Conservation (phyloP, 1,140 invertebrate species). For the Hypothenemus hampei region DNA sequence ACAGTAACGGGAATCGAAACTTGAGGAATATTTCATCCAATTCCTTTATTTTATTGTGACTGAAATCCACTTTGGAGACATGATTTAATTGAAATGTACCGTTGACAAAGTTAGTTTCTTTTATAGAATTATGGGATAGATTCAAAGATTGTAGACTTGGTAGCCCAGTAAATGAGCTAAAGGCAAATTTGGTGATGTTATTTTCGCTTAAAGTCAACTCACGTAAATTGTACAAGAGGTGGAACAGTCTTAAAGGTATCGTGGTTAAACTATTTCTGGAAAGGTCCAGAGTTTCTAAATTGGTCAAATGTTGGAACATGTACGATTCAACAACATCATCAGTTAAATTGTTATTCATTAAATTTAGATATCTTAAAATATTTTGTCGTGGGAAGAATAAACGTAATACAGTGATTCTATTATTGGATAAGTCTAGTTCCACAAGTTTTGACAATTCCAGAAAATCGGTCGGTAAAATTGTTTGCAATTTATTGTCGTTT, state of each 20-base stretch:
- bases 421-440: slow-evolving; percentile 44
- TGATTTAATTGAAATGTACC: too few relatives aligned
- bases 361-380: slow-evolving; percentile 29
- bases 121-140: slow-evolving; percentile 34
- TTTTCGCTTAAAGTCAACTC: slow-evolving; percentile 33
- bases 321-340: slow-evolving; percentile 48
- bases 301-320: slow-evolving; percentile 32
- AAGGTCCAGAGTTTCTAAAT: slow-evolving; percentile 36
- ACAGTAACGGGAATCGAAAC: too few relatives aligned
- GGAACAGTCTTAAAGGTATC: slow-evolving; percentile 26
- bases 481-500: slow-evolving; percentile 38
- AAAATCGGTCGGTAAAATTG: slow-evolving; percentile 55
- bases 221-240: slow-evolving; percentile 28
- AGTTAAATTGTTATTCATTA: slow-evolving; percentile 32
- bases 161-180: slow-evolving; percentile 32
- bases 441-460: slow-evolving; percentile 50
- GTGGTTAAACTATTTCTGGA: slow-evolving; percentile 27
- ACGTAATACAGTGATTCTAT: slow-evolving; percentile 28
- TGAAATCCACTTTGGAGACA: too few relatives aligned
- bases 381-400: slow-evolving; percentile 24
- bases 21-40: too few relatives aligned
- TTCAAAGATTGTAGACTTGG: slow-evolving; percentile 35
- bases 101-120: too few relatives aligned
- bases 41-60: too few relatives aligned
- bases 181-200: slow-evolving; percentile 25